Evolutionary conservation across 2,888 invertebrate genomes (phyloP).

Genomic region (Nemapogon koenigi): DNA sequence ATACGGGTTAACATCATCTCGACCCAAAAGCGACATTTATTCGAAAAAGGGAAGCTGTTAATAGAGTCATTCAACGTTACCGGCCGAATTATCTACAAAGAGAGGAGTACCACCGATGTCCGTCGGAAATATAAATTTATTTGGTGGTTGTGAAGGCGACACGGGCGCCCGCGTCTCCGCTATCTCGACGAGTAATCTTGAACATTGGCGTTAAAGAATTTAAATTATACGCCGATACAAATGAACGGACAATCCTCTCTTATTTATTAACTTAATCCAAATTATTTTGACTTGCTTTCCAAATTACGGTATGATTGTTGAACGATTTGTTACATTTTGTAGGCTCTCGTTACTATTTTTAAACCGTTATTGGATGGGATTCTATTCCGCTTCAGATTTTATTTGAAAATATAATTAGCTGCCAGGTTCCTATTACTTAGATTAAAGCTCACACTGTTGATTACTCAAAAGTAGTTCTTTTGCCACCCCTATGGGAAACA

Average conservation of each 20-base stretch:
- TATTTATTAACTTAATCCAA: constrained; percentile 62
- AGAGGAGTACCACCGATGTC: constrained; percentile 47
- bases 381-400: too few relatives aligned
- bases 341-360: too few relatives aligned
- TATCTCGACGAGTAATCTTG: constrained; percentile 61
- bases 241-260: constrained; percentile 49
- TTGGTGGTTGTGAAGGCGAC: constrained; percentile 55
- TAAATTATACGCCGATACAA: constrained; percentile 65
- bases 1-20: constrained; percentile 33
- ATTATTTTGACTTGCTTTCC: constrained; percentile 46
- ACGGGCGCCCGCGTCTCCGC: constrained; percentile 55
- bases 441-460: too few relatives aligned
- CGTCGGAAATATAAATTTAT: constrained; percentile 65
- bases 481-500: too few relatives aligned
- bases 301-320: constrained; percentile 29
- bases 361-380: too few relatives aligned
- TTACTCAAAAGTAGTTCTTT: too few relatives aligned
- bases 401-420: too few relatives aligned
- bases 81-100: constrained; percentile 64
- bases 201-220: constrained; percentile 67
- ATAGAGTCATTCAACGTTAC: constrained; percentile 65
- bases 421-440: too few relatives aligned
- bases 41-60: constrained; percentile 65
- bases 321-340: constrained; percentile 27
- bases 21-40: constrained; percentile 54